Conservation (phyloP, 2,797 vertebrate species). For the Sphenodon punctatus region DNA sequence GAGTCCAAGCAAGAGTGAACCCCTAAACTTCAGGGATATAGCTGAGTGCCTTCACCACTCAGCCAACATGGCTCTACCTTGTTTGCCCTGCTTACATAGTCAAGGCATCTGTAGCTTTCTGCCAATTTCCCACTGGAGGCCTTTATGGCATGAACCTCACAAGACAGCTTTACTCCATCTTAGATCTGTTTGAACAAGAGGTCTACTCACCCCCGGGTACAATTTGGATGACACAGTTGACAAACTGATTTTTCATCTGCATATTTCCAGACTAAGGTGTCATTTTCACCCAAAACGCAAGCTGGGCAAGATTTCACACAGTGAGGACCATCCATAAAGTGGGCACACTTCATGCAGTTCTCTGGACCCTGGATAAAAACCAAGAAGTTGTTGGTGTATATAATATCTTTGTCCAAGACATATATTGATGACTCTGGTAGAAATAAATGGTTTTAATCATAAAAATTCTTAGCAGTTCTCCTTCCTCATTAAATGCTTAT, state of each 20-base stretch:
- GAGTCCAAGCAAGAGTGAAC: too few relatives aligned
- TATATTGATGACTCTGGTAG: too few relatives aligned
- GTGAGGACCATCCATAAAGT: constrained; percentile 83
- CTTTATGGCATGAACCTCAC: too few relatives aligned
- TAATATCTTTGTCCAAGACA: neutral
- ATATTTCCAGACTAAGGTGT: constrained; percentile 85
- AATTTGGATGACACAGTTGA: constrained; percentile 87
- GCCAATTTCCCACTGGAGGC: neutral
- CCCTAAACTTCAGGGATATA: too few relatives aligned
- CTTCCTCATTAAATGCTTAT: too few relatives aligned
- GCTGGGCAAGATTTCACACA: constrained; percentile 86
- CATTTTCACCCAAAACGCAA: constrained; percentile 79
- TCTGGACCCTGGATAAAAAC: constrained; percentile 79
- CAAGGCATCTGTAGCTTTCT: neutral
- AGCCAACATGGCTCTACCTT: neutral
- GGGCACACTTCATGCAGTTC: constrained; percentile 84
- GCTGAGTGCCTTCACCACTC: too few relatives aligned
- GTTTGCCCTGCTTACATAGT: neutral
- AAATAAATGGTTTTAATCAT: too few relatives aligned
- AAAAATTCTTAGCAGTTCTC: too few relatives aligned
- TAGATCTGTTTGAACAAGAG: rapidly evolving
- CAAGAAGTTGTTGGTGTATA: neutral
- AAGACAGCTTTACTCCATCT: rapidly evolving
- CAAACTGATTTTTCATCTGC: constrained; percentile 76
- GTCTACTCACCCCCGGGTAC: constrained; percentile 84